These are phyloP conservation scores for Mimas tiliae DNA, from an alignment of 2,888 invertebrate species.

Conservation along the genomic window DNA sequence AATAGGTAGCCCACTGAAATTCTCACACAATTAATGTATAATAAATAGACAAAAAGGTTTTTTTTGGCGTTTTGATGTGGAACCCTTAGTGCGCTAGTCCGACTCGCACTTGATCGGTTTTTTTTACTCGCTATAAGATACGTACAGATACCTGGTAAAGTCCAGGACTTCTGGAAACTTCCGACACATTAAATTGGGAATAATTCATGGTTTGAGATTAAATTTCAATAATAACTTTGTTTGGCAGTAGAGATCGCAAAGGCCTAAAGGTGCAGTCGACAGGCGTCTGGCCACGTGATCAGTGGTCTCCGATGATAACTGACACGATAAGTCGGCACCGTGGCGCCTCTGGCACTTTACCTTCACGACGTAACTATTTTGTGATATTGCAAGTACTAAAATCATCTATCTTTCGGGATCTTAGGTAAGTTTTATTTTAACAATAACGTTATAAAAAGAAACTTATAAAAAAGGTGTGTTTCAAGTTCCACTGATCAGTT, in stretches of 20 bases:
- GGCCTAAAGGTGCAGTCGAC: conserved; percentile 49
- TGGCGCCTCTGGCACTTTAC: conserved; percentile 1
- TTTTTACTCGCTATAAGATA: not conserved
- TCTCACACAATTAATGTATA: too few species aligned
- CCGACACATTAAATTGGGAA: conserved; percentile 11
- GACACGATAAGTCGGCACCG: not conserved
- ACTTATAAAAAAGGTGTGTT: not conserved
- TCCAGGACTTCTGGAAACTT: conserved; percentile 28
- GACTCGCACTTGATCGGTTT: too few species aligned
- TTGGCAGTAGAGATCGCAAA: conserved; percentile 31
- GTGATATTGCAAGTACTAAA: not conserved
- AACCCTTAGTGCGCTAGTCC: too few species aligned
- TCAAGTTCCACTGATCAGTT: conserved; percentile 16
- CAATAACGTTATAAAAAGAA: not conserved
- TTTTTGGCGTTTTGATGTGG: too few species aligned
- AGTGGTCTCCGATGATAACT: conserved; percentile 39
- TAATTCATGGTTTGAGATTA: conserved; percentile 33
- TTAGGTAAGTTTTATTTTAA: conserved; percentile 4
- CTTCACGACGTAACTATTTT: not conserved
- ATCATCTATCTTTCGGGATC: not conserved
- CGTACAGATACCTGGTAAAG: not conserved
- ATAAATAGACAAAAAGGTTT: too few species aligned
- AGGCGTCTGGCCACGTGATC: conserved; percentile 52
- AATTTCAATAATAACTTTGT: conserved; percentile 48
- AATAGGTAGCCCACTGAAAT: too few species aligned